Evolutionary conservation across 2,888 invertebrate species (phyloP), one percentile per base, ranked within the genome.

Genomic region (Metacarcinus magister): DNA sequence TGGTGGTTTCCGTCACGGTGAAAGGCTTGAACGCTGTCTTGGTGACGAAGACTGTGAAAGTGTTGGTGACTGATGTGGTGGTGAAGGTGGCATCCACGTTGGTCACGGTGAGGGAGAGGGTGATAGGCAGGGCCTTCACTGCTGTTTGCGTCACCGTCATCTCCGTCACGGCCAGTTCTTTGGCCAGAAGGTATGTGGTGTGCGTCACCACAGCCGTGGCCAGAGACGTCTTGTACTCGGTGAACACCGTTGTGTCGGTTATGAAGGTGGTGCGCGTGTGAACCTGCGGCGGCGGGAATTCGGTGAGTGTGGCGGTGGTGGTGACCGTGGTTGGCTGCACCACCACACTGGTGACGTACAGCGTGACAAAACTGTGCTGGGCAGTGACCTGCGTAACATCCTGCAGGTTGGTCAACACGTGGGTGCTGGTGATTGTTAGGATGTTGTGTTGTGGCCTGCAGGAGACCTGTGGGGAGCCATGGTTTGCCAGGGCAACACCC

Each of bases 111-210:
- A 95, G 19, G 19, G 87, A 87, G 32, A n/a, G 48, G 28, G 95
- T 92, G 8, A 48, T 28, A 5, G 92, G 32, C 48, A 46, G 48
- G 8, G 82, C 0, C 10, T 32, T 44, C 13, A 95, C 48, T 13
- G 28, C 92, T 46, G 95, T 95, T 39, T 95, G 92, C 32, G 95
- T 92, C 39, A 95, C 32, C 92, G 82, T 95, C 82, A 23, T 23
- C 44, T 92, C 92, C 23, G 92, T 23, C 92, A 95, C 95, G 28
- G 19, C 91, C 16, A 75, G 28, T 0, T 67, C 39, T 5, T 23
- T 48, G 46, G 54, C 92, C 48, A 95, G 7, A 32, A 95, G 23
- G 28, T 39, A 82, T 7, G 39, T 87, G n/a, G 82, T 92, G 32
- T 91, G 75, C 13, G 92, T 95, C 19, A 54, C 48, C 23, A 95